Base-by-base conservation (phyloP, 2,113 vertebrate species). In the Siniperca knerii region DNA sequence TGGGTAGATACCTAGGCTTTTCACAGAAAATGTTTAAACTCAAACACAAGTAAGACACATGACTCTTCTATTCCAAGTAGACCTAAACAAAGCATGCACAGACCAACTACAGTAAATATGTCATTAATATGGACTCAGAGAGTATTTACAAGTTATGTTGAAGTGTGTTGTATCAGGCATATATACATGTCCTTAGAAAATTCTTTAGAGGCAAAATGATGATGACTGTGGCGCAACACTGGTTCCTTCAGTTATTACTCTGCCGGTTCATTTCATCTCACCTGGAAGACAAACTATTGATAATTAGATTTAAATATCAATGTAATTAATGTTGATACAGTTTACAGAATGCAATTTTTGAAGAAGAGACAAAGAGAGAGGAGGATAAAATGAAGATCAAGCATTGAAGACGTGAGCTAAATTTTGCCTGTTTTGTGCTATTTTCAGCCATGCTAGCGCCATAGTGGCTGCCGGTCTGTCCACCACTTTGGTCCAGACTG, bases 281-380 rank as follows among this genome's bases (percentile, higher is more conserved):
- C 85, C 93, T 95, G 90, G 8, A 87, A 90, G 71, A 87, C 58
- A 87, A 85, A 90, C 73, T 12, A 65, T 46, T 20, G 9, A 40
- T 10, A 7, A 58, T 48, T 77, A 72, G 23, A 3, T 80, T 40
- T n/a, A 71, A 65, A 58, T 16, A 57, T 67, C 11, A 57, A 1
- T 37, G 3, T 1, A 15, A 48, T 40, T 5, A 8, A 68, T 16
- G 33, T 25, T 62, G 7, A 11, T 50, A 18, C 35, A 54, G 75
- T 66, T 52, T 40, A 33, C 44, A 72, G 46, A 71, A 20, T 40
- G 6, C 71, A 52, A 57, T 21, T 35, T 40, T 4, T 64, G 33
- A 8, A 4, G 3, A 64, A 64, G 8, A 20, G 61, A 54, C n/a
- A 23, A 6, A 65, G 13, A 66, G 35, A 15, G 15, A 58, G 37